Base-by-base conservation (phyloP, 1,140 invertebrate genomes). In the Drosophila truncata region DNA sequence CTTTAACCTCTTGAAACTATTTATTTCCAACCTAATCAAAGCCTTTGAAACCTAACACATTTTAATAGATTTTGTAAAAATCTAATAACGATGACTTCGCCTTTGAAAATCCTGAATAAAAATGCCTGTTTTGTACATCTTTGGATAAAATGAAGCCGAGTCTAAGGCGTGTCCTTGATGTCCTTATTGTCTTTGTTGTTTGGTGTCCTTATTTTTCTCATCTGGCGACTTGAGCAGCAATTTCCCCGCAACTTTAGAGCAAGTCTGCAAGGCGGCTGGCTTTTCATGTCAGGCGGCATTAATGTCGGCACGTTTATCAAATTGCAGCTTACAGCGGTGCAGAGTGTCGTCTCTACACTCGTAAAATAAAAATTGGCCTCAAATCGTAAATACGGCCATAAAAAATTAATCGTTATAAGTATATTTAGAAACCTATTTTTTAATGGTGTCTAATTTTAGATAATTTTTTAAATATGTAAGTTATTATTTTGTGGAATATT, bases 241-340 rank as follows among this genome's bases (percentile, higher is more conserved):
- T 66, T 77, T 76, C 62, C 35, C 27, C 35, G 27, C 55, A 54
- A 57, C 58, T 44, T 61, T 16, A 70, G 35, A 37, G 10, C 29
- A 59, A 23, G 52, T 47, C 61, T 41, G 55, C 59, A 37, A 72
- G 37, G 62, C 72, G 49, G 76, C 59, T 62, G 49, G 74, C 78
- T 85, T 78, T 74, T 78, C 75, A 69, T 83, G 76, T 70, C 61
- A 85, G 66, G 59, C 82, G 41, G 65, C 82, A 86, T 86, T 85
- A 85, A 86, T 86, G 82, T 59, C 50, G 69, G 79, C 82, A 86
- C 82, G 82, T 82, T 86, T 87, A 86, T 82, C 75, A 86, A 87
- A 87, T 82, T 87, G 79, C 83, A 79, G 75, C 70, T 76, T 78
- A 75, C 62, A 82, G 62, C 42, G 71, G 44, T 47, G 47, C 63